phyloP scores from a whole-genome alignment of 2,888 invertebrate genomes.

The Lochmaea crataegi region DNA sequence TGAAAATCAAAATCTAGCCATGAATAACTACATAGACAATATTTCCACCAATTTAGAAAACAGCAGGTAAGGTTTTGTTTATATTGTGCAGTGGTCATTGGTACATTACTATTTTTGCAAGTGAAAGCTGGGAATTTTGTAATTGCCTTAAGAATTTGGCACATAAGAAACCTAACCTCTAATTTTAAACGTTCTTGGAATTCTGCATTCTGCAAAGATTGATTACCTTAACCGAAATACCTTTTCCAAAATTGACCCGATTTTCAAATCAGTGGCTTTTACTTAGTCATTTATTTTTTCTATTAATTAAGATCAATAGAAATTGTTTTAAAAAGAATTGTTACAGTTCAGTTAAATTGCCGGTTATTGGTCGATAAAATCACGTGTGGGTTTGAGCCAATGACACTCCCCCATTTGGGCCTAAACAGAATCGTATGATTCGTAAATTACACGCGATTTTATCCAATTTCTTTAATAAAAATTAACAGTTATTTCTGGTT shows the following conservation, averaged over 20 bases:
- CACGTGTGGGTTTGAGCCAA: slow-evolving; percentile 25
- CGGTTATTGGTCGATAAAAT: slow-evolving; percentile 36
- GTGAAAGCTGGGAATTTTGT: slow-evolving; percentile 40
- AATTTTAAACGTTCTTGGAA: not conserved
- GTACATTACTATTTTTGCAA: slow-evolving; percentile 31
- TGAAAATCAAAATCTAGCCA: slow-evolving; percentile 42
- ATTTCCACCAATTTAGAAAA: slow-evolving; percentile 56
- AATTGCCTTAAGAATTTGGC: slow-evolving; percentile 19
- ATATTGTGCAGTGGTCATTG: slow-evolving; percentile 21
- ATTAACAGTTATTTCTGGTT: not conserved
- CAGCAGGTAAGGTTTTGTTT: slow-evolving; percentile 54
- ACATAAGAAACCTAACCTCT: slow-evolving; percentile 9
- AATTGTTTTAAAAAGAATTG: slow-evolving; percentile 12
- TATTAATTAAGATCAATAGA: not conserved
- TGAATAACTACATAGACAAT: slow-evolving; percentile 55
- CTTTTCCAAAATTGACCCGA: not conserved
- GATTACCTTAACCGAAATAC: not conserved
- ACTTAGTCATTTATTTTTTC: not conserved
- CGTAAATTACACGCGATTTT: slow-evolving; percentile 12
- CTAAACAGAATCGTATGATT: slow-evolving; percentile 29
- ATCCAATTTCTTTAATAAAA: slow-evolving; percentile 11
- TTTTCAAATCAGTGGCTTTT: not conserved
- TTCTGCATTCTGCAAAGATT: not conserved
- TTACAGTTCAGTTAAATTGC: slow-evolving; percentile 12
- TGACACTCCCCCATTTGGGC: slow-evolving; percentile 21